phyloP scores from a whole-genome alignment of 1,140 invertebrate species.

The Drosophila eugracilis region DNA sequence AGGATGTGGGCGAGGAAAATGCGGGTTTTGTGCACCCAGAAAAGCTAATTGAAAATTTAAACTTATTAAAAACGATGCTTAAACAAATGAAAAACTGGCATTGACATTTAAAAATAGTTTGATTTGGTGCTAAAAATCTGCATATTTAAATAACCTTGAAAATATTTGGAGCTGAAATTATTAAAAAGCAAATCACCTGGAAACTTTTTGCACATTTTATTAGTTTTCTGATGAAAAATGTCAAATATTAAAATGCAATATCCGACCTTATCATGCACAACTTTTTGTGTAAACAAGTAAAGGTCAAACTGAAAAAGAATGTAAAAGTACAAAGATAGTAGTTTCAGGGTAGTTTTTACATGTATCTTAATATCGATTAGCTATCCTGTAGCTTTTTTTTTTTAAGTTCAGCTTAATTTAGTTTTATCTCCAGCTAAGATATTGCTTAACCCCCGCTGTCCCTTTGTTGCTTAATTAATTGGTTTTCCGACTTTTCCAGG shows the following conservation, averaged over 20 bases:
- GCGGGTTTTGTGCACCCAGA: background rate
- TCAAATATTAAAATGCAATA: too few relatives aligned
- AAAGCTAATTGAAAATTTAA: constrained; percentile 34
- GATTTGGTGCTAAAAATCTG: background rate
- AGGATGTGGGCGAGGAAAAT: constrained; percentile 2
- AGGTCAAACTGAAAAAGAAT: too few relatives aligned
- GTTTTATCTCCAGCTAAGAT: background rate
- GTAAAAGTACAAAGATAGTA: too few relatives aligned
- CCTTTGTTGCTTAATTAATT: constrained; percentile 10
- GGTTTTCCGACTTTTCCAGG: constrained; percentile 40
- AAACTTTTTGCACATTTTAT: background rate
- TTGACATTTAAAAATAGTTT: background rate
- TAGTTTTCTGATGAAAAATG: too few relatives aligned
- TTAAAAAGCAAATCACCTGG: background rate
- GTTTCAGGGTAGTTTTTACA: too few relatives aligned
- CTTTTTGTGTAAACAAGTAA: too few relatives aligned
- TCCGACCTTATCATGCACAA: too few relatives aligned
- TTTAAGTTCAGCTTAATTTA: background rate
- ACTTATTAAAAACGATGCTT: background rate
- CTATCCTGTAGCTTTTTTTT: background rate
- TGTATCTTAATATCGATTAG: too few relatives aligned
- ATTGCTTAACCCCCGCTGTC: background rate
- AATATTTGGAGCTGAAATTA: too few relatives aligned
- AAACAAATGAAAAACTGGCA: background rate
- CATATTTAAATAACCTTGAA: background rate